Conservation (phyloP, 1,140 invertebrate species). For the Whitmania pigra region DNA sequence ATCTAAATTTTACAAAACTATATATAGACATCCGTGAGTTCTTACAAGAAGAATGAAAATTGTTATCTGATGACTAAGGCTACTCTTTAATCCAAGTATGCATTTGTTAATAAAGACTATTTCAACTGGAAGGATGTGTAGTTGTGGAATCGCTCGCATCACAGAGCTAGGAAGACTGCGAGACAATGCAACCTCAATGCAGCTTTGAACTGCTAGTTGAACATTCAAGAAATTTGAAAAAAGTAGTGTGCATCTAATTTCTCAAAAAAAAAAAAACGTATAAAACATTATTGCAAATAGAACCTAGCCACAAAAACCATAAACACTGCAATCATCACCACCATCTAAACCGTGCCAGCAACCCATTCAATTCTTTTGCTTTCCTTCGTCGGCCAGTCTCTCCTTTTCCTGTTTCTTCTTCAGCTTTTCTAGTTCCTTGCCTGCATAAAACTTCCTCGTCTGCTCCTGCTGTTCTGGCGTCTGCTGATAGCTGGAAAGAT, state of each 20-base stretch:
- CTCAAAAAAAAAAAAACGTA: not conserved
- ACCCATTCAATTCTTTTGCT: not conserved
- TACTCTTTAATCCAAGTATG: too few species aligned
- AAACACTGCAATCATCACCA: not conserved
- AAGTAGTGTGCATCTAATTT: not conserved
- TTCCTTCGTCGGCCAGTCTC: conserved; percentile 1
- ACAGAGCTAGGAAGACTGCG: too few species aligned
- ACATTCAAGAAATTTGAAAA: not conserved
- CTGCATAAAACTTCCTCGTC: conserved; percentile 20
- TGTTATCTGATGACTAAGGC: too few species aligned
- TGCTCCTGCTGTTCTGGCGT: conserved; percentile 20
- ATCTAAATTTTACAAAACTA: too few species aligned
- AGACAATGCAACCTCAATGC: too few species aligned
- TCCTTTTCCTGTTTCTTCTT: conserved; percentile 12
- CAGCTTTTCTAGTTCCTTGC: conserved; percentile 20
- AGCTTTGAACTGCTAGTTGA: too few species aligned
- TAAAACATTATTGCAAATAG: too few species aligned
- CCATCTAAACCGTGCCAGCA: not conserved
- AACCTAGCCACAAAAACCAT: not conserved
- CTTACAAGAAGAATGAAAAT: too few species aligned
- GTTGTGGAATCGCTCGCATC: too few species aligned
- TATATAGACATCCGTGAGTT: too few species aligned
- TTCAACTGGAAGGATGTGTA: too few species aligned
- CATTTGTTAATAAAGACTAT: too few species aligned
- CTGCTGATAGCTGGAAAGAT: conserved; percentile 22